A percentile compares a stretch with the other conserved stretches of the same genome.
phyloP scores from a whole-genome alignment of 2,888 invertebrate species.

The Ochropleura plecta region DNA sequence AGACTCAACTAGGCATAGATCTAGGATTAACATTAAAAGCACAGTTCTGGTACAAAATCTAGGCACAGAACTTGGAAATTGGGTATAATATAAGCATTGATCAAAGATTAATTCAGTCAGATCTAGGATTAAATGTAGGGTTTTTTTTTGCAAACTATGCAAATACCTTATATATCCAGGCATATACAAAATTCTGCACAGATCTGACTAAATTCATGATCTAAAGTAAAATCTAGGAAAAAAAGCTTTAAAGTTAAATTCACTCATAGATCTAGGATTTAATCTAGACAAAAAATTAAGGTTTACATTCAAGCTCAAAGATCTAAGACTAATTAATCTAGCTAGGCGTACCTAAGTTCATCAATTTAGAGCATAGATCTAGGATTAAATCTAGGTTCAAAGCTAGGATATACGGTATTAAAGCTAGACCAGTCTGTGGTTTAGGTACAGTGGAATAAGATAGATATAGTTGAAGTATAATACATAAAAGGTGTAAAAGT shows the following conservation, averaged over 20 bases:
- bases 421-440: slow-evolving; percentile 59
- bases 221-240: background rate
- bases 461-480: background rate
- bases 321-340: slow-evolving; percentile 68
- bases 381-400: slow-evolving; percentile 44
- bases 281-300: slow-evolving; percentile 50
- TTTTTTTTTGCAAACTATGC: background rate
- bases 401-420: slow-evolving; percentile 33
- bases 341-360: slow-evolving; percentile 60
- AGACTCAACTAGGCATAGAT: slow-evolving; percentile 65
- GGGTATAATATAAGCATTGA: background rate
- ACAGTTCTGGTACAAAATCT: background rate
- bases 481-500: background rate
- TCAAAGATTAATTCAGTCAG: too few relatives aligned
- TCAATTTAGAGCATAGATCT: slow-evolving; percentile 55
- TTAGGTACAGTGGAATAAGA: background rate
- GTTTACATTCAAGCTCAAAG: background rate
- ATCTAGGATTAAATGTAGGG: background rate
- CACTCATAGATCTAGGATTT: slow-evolving; percentile 51
- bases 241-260: background rate
- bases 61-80: background rate
- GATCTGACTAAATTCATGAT: background rate
- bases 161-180: background rate
- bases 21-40: slow-evolving; percentile 1
- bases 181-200: background rate